Base-by-base conservation (phyloP, 2,797 vertebrate genomes). In the Macrochelys suwanniensis region DNA sequence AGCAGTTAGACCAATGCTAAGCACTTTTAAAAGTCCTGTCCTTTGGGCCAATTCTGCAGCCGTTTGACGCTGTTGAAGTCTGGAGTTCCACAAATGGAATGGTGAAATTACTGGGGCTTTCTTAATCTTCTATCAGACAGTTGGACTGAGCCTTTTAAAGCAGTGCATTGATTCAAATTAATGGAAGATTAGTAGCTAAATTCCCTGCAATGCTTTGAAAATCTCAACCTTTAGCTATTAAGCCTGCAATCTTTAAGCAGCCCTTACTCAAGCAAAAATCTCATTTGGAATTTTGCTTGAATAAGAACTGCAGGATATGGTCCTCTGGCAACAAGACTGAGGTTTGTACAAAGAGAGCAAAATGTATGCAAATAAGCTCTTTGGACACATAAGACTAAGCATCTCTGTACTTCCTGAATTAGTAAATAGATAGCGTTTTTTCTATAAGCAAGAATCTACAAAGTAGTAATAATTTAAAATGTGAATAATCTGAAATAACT, bases 141-240 rank as follows among this genome's bases (percentile, higher is more conserved):
- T 53, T 71, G 68, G 78, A 84, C 19, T 65, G 26, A 87, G 57
- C 50, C 42, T 94, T 91, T 92, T 53, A 90, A 88, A 93, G 45
- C 42, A 91, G 61, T 71, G 84, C 16, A 78, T 90, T 92, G 92
- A 97, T 94, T 90, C 77, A 94, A 92, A 88, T 5, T 88, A 80
- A 76, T 84, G 49, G 25, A 0, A 65, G 86, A 87, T 80, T 25
- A 5, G 8, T 79, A 56, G 56, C 68, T 93, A 85, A 87, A 87
- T 85, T 92, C 68, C 92, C 33, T 90, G 42, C 56, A 49, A 2
- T 84, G 13, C 88, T 93, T 71, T 50, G 57, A 82, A 90, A 89
- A 84, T 47, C 65, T 85, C 81, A 96, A 84, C 83, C 80, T 94
- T 92, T 94, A 78, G 80, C 45, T 91, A 42, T 92, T 90, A 53